Evolutionary conservation across 2,113 vertebrate species (phyloP).

Genomic region (Myanophis thanlyinensis): DNA sequence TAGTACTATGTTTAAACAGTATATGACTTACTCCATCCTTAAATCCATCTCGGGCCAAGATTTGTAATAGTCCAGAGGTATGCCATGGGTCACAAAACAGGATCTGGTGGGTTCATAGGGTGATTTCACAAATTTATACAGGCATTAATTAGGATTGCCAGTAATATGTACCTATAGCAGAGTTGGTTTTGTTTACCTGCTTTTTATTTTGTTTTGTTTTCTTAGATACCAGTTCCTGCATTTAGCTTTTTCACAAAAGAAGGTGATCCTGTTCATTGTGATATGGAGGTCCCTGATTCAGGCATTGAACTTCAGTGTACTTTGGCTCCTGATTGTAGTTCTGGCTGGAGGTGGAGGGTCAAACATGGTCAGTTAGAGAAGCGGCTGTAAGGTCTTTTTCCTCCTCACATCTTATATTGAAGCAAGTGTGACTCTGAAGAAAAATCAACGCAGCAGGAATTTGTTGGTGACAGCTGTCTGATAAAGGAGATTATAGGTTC

Average conservation of each 20-base stretch:
- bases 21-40: not conserved
- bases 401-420: not conserved
- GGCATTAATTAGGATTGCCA: fast-evolving
- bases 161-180: fast-evolving
- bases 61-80: not conserved
- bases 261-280: slow-evolving; percentile 76
- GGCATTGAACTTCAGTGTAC: slow-evolving; percentile 86
- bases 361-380: slow-evolving; percentile 84
- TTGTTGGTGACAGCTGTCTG: slow-evolving; percentile 20
- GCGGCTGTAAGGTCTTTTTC: slow-evolving; percentile 50
- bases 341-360: slow-evolving; percentile 87
- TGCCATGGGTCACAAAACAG: not conserved
- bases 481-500: slow-evolving; percentile 31
- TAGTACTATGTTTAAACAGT: not conserved
- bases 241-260: slow-evolving; percentile 88
- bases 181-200: not conserved
- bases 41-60: not conserved
- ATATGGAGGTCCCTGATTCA: slow-evolving; percentile 84
- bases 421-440: not conserved
- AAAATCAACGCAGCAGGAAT: slow-evolving; percentile 6
- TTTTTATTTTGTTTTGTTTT: not conserved
- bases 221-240: slow-evolving; percentile 84
- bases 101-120: not conserved
- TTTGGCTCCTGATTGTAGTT: slow-evolving; percentile 82
- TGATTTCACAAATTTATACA: not conserved